These are phyloP conservation scores for Hydriomena furcata DNA, from an alignment of 2,888 invertebrate species.

Conservation along the genomic window DNA sequence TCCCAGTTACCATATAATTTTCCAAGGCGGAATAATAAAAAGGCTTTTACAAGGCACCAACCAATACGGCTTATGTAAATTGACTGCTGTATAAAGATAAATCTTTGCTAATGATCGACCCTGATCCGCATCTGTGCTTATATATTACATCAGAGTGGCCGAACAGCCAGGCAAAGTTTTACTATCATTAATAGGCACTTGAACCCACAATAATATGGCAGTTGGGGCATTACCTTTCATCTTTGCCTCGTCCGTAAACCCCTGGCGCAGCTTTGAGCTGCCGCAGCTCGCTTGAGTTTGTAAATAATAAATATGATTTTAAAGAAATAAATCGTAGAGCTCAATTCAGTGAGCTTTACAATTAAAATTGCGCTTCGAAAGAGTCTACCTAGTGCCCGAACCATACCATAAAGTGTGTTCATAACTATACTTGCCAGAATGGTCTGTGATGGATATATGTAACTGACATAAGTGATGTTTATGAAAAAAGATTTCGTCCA, in stretches of 20 bases:
- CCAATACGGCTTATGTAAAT: conserved; percentile 27
- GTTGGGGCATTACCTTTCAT: conserved; percentile 17
- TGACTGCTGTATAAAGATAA: conserved; percentile 27
- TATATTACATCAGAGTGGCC: conserved; percentile 26
- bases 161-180: conserved; percentile 24
- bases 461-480: too few relatives aligned
- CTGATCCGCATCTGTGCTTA: conserved; percentile 26
- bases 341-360: too few relatives aligned
- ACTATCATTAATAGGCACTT: conserved; percentile 26
- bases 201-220: conserved; percentile 17
- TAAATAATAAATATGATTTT: too few relatives aligned
- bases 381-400: too few relatives aligned
- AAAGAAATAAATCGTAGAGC: too few relatives aligned
- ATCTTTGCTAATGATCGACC: conserved; percentile 36
- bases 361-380: too few relatives aligned
- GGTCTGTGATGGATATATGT: too few relatives aligned
- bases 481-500: too few relatives aligned
- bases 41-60: conserved; percentile 16
- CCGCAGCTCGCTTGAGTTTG: too few relatives aligned
- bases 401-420: too few relatives aligned
- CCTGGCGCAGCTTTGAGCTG: not conserved
- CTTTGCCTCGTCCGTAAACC: conserved; percentile 1
- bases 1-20: conserved; percentile 20
- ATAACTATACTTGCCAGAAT: too few relatives aligned
- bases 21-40: conserved; percentile 20